Evolutionary conservation across 53 echinoderm and acorn worm species (phyloP), one percentile per base, ranked within the genome.

Genomic region (Apostichopus leukothele): DNA sequence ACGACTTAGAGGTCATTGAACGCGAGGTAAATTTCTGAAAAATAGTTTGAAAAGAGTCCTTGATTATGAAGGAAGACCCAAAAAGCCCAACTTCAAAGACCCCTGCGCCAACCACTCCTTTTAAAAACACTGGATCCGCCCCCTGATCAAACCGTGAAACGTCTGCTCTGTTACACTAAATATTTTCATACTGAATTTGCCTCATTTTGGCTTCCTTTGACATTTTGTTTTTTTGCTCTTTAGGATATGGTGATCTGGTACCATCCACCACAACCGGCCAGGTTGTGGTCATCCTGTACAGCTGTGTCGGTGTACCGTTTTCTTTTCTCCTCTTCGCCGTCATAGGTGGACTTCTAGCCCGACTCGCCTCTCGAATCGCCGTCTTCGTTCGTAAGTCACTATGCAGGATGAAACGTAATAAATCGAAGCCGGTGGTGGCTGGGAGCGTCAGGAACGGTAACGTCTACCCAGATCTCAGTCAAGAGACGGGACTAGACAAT

Each of bases 241-340:
- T 75, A 96, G 94, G 96, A 21, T 96, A 96, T 74, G 96, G 96
- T 27, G 96, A 96, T 75, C 81, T 96, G 6, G 93, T 91, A 1
- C 96, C 96, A 21, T 91, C 88, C 71, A 96, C 96, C 4, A 18
- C 19, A 0, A 25, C 27, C 0, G 96, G 96, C 59, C 78, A 91
- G 22, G 75, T 83, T 6, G 89, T 96, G 81, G 89, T 91, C 67
- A 92, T 94, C 5, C 25, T 94, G 13, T 96, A 94, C 92, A 90
- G 91, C 5, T 77, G 84, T 7, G 75, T 96, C 19, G 96, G 96
- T 9, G 92, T 96, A 27, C 96, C 96, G 1, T 77, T 94, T 9
- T 91, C 91, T n/a, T 91, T 96, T 88, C 92, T 92, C 9, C 92
- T 91, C 78, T 75, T 96, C 68, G 96, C 92, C n/a, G 96, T 92